Conservation (phyloP, 2,113 vertebrate species). For the Hydrolagus affinis region DNA sequence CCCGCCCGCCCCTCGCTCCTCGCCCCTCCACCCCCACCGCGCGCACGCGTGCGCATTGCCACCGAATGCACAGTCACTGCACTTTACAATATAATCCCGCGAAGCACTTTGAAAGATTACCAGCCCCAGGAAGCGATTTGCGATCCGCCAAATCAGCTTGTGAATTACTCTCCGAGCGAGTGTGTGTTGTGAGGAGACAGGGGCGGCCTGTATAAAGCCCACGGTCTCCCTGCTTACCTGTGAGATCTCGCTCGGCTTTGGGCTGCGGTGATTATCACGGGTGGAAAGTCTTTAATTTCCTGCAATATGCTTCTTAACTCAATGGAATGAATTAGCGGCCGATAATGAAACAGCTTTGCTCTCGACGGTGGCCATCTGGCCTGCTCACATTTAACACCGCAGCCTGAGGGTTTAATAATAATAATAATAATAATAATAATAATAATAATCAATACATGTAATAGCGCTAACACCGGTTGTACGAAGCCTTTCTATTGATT, state of each 20-base stretch:
- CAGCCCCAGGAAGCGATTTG: too few species aligned
- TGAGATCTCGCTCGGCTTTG: slow-evolving; percentile 4
- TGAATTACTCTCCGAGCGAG: too few species aligned
- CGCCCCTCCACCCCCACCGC: too few species aligned
- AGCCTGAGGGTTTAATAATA: slow-evolving; percentile 21
- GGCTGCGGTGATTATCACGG: slow-evolving; percentile 15
- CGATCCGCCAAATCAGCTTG: too few species aligned
- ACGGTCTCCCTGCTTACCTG: slow-evolving; percentile 13
- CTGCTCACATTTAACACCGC: not conserved
- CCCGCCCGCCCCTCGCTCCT: too few species aligned
- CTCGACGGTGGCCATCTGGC: slow-evolving; percentile 21
- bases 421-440: slow-evolving; percentile 24
- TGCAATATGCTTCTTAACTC: slow-evolving; percentile 25
- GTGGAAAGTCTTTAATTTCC: slow-evolving; percentile 26
- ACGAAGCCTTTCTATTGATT: slow-evolving; percentile 12
- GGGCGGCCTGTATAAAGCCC: not conserved
- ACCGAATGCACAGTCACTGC: too few species aligned
- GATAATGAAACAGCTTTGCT: slow-evolving; percentile 31
- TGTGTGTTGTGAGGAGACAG: not conserved
- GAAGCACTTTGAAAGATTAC: too few species aligned
- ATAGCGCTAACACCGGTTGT: not conserved
- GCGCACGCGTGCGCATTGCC: too few species aligned
- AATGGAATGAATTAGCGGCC: slow-evolving; percentile 29
- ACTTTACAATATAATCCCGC: too few species aligned
- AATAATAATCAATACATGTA: slow-evolving; percentile 7